Base-by-base conservation (phyloP, 2,797 vertebrate species). In the Pogoniulus pusillus region DNA sequence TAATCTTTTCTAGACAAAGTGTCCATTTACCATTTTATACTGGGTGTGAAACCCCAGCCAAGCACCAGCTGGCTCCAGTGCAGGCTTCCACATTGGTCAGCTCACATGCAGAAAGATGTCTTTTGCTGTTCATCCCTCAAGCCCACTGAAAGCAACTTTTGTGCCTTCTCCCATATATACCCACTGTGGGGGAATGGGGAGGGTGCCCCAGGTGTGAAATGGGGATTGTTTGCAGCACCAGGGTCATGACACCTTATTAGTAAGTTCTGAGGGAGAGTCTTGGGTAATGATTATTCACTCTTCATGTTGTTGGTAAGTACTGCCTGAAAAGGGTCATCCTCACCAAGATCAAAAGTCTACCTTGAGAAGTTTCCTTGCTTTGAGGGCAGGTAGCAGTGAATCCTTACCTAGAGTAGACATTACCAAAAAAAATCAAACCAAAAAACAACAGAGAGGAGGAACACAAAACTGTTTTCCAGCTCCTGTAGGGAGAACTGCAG, bases 281-380 rank as follows among this genome's bases (percentile, higher is more conserved):
- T 78, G 78, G 80, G 73, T 63, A 53, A 16, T 65, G 80, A 81
- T 87, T 69, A 63, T 58, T 10, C 23, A 57, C 55, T 77, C 20
- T 58, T 85, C 41, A 27, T 91, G 94, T 87, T 83, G 29, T 22
- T 87, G 13, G 47, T 78, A 76, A 84, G 66, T 45, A 26, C 24
- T 43, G 19, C 41, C 63, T 76, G 59, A 66, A 85, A 51, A 39
- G n/a, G 32, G 47, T 64, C 57, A 70, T 86, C 53, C 19, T 90
- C 22, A 66, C 34, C 19, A 47, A 86, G 71, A 86, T 87, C 85
- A 88, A 77, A 92, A 88, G 71, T 54, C 57, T 92, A 49, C 77
- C 39, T 82, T 53, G 30, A 86, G 71, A 75, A 70, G 59, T 55
- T 53, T 45, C 39, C 39, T 81, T 77, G 72, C 41, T 85, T 83